Conservation (phyloP, 2,113 vertebrate species). For the Festucalex cinctus region DNA sequence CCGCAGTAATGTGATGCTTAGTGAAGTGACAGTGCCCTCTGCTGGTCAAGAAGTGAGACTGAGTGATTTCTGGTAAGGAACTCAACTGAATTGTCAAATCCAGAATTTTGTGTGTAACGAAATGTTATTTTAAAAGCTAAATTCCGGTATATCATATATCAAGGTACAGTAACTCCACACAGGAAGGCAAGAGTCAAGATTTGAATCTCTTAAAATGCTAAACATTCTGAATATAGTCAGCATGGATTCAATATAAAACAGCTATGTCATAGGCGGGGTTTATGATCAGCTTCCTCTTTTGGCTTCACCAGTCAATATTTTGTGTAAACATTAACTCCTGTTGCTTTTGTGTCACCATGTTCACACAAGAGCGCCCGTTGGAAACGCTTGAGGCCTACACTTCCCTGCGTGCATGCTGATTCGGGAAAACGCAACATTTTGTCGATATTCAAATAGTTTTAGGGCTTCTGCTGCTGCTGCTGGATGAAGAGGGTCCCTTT, state of each 20-base stretch:
- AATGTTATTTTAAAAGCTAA: neutral
- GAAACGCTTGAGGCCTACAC: neutral
- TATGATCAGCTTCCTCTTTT: constrained; percentile 20
- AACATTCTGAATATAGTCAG: neutral
- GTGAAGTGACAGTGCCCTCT: no score
- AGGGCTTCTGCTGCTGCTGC: neutral
- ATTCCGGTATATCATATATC: no score
- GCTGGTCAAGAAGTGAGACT: no score
- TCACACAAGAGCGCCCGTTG: constrained; percentile 3
- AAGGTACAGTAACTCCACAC: no score
- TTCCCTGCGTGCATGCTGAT: neutral
- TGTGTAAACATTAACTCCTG: constrained; percentile 67
- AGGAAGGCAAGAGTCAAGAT: no score
- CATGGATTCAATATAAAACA: neutral
- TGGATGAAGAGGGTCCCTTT: constrained; percentile 14
- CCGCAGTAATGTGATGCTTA: no score
- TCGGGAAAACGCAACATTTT: neutral
- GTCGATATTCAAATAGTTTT: neutral
- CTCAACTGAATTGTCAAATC: no score
- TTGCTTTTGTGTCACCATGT: constrained; percentile 14
- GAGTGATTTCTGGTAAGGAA: no score
- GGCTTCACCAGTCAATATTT: constrained; percentile 30
- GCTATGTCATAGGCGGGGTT: constrained; percentile 11
- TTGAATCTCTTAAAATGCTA: neutral
- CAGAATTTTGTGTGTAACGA: no score